phyloP scores from a whole-genome alignment of 2,113 vertebrate species.

The Sylvia atricapilla region DNA sequence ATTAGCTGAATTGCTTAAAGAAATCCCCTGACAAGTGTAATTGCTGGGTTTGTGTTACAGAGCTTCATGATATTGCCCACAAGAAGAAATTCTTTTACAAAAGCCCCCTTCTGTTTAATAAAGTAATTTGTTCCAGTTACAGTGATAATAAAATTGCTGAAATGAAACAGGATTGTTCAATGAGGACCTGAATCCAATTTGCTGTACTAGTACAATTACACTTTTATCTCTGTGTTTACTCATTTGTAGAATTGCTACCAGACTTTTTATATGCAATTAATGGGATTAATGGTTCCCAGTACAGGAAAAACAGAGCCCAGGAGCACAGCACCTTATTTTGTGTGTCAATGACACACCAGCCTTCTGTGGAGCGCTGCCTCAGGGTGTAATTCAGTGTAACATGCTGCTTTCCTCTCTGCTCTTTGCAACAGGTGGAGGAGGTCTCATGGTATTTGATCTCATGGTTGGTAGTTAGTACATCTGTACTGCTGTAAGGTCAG shows the following conservation, averaged over 20 bases:
- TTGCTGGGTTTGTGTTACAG: slow-evolving; percentile 71
- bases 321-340: slow-evolving; percentile 16
- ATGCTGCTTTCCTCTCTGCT: background rate
- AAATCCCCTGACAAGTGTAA: slow-evolving; percentile 75
- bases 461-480: background rate
- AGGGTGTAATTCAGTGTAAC: background rate
- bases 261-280: slow-evolving; percentile 78
- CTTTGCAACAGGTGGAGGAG: background rate
- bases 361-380: background rate
- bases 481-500: background rate
- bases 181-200: slow-evolving; percentile 80
- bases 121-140: slow-evolving; percentile 83
- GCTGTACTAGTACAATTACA: slow-evolving; percentile 73
- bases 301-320: slow-evolving; percentile 36
- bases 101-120: slow-evolving; percentile 79
- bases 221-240: slow-evolving; percentile 80
- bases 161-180: slow-evolving; percentile 79
- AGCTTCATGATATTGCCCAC: slow-evolving; percentile 71
- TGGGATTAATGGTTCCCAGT: slow-evolving; percentile 73
- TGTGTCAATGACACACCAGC: background rate
- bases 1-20: slow-evolving; percentile 78
- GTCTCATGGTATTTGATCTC: background rate
- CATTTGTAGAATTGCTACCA: slow-evolving; percentile 80
- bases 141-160: slow-evolving; percentile 84
- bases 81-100: slow-evolving; percentile 73